Conservation (phyloP, 2,113 vertebrate genomes). For the Gorsachius goisagi region DNA sequence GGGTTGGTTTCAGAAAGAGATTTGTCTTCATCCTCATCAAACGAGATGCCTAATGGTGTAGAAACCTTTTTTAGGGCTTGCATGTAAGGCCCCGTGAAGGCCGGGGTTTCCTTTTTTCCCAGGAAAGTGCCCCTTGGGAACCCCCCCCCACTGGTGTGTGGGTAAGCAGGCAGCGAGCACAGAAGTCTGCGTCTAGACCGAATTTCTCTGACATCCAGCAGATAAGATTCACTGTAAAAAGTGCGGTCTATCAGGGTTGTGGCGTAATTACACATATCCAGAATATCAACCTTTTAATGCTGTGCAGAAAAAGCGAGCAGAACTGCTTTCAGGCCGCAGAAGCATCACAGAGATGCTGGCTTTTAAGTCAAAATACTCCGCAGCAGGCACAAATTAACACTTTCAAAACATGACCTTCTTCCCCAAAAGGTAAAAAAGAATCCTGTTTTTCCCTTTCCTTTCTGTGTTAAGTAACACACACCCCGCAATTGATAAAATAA, state of each 20-base stretch:
- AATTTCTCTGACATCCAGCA: not conserved
- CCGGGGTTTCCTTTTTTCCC: not conserved
- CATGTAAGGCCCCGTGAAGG: not conserved
- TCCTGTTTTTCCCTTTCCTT: not conserved
- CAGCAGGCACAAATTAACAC: not conserved
- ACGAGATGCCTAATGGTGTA: not conserved
- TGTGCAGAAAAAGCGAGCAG: not conserved
- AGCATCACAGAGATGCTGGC: fast-evolving
- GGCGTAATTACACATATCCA: not conserved
- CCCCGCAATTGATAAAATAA: not conserved
- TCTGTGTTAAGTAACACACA: not conserved
- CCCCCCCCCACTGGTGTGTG: fast-evolving
- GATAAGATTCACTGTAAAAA: too few relatives aligned
- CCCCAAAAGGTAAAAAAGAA: not conserved
- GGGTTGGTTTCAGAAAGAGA: not conserved
- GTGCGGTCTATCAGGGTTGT: not conserved
- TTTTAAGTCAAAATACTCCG: not conserved
- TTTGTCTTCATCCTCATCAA: not conserved
- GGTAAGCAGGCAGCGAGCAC: not conserved
- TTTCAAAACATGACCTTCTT: not conserved
- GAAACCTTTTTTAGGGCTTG: not conserved
- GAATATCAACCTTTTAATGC: not conserved
- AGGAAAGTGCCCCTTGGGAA: not conserved
- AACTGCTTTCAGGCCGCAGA: not conserved
- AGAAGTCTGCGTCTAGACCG: not conserved